Conservation (phyloP, 2,888 invertebrate genomes). For the Leptopterna dolabrata region DNA sequence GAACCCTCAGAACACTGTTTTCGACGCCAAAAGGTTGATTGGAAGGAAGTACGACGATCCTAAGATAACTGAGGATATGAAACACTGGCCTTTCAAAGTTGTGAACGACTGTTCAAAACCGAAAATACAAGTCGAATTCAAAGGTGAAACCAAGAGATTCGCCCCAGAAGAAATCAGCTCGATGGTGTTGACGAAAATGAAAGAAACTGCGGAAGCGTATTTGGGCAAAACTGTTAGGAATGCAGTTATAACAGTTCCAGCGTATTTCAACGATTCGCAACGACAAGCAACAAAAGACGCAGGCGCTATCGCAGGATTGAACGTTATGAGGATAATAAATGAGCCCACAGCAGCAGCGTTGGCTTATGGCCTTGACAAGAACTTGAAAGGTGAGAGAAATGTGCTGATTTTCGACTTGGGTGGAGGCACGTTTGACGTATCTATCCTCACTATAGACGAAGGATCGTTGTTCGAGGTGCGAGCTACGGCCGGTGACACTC, state of each 20-base stretch:
- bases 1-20: slow-evolving; percentile 81
- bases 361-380: slow-evolving; percentile 77
- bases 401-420: too few species aligned
- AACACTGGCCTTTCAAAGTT: slow-evolving; percentile 88
- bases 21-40: slow-evolving; percentile 82
- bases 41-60: slow-evolving; percentile 76
- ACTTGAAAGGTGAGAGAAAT: too few species aligned
- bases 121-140: too few species aligned
- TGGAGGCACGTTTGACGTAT: slow-evolving; percentile 80
- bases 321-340: slow-evolving; percentile 89
- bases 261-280: too few species aligned
- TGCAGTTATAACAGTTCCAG: slow-evolving; percentile 83
- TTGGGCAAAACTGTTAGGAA: slow-evolving; percentile 73
- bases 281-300: too few species aligned
- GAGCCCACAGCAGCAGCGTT: slow-evolving; percentile 91
- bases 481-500: too few species aligned
- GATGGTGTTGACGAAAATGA: too few species aligned
- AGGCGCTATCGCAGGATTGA: slow-evolving; percentile 87
- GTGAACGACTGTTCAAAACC: too few species aligned
- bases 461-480: too few species aligned
- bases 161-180: too few species aligned
- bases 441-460: slow-evolving; percentile 79
- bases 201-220: too few species aligned
- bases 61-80: slow-evolving; percentile 82
- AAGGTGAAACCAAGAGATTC: too few species aligned